These are phyloP conservation scores for Antheraea mylitta DNA, from an alignment of 1,140 invertebrate genomes.

Conservation along the genomic window DNA sequence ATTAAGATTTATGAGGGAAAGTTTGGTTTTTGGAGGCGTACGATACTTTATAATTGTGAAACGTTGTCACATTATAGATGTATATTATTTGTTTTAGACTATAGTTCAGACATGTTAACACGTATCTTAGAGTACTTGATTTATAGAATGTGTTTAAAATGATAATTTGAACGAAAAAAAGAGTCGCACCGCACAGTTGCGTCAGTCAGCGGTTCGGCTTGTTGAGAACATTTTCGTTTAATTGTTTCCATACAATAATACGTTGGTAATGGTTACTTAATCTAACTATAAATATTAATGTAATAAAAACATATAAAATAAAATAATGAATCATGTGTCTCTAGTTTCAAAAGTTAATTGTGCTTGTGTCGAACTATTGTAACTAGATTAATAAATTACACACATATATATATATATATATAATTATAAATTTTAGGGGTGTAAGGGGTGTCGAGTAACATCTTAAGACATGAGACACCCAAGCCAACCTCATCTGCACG, in stretches of 20 bases:
- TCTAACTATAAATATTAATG: not conserved
- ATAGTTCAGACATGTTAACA: not conserved
- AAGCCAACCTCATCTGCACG: too few relatives aligned
- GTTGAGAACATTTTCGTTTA: not conserved
- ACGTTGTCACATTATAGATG: not conserved
- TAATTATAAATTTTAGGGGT: too few relatives aligned
- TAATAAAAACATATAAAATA: not conserved
- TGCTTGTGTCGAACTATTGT: too few relatives aligned
- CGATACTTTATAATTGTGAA: not conserved
- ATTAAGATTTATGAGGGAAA: not conserved
- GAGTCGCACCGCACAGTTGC: too few relatives aligned
- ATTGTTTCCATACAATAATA: not conserved
- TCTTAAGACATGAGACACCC: too few relatives aligned
- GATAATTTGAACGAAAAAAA: not conserved
- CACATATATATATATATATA: too few relatives aligned
- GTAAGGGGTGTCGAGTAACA: too few relatives aligned
- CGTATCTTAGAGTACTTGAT: not conserved
- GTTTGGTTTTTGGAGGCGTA: not conserved
- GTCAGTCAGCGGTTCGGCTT: not conserved
- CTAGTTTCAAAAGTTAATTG: too few relatives aligned
- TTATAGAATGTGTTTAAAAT: conserved; percentile 4
- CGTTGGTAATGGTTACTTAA: not conserved
- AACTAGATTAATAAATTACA: too few relatives aligned
- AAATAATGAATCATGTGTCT: too few relatives aligned
- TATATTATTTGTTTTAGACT: not conserved